Evolutionary conservation across 2,888 invertebrate genomes (phyloP), one percentile per base, ranked within the genome.

Genomic region (Eupithecia pulchellata): DNA sequence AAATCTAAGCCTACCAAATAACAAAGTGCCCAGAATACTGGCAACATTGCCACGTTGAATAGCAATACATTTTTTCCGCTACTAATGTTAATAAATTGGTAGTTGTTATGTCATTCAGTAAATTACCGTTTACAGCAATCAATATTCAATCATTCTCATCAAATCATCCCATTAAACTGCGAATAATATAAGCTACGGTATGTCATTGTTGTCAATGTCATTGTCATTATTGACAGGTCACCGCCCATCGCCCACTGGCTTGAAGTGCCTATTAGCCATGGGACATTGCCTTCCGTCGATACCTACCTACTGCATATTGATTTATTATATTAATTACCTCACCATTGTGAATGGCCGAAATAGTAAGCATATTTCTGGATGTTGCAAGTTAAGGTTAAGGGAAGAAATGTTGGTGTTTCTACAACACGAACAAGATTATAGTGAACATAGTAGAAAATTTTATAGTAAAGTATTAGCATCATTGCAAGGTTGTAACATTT

Each of bases 221-320:
- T 74, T 77, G 72, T 77, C 29, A 73, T 77, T 73, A 77, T 77
- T 75, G 80, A 77, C 77, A 74, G 71, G 67, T 67, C 66, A 60
- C 75, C 78, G 73, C 79, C 79, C 69, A 69, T 73, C 80, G 69
- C 80, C 78, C 75, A 81, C 78, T 42, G 34, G 25, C 11, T 6
- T 39, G 55, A n/a, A 14, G 47, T 68, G 52, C 52, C 36, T 20
- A 69, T 66, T 30, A 52, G 55, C 60, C 47, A 60, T 65, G 62
- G 69, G 66, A 69, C 67, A 14, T 42, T 68, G 64, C 71, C 68
- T 42, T 64, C 36, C 66, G 63, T n/a, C n/a, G n/a, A n/a, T 34
- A 66, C 55, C 11, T 25, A 52, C 52, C 52, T 52, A 25, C 47
- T 20, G 20, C 11, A 52, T 13, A 47, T 20, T 20, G 0, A 47